Conservation (phyloP, 2,113 vertebrate genomes). For the Hydrochoerus hydrochaeris region DNA sequence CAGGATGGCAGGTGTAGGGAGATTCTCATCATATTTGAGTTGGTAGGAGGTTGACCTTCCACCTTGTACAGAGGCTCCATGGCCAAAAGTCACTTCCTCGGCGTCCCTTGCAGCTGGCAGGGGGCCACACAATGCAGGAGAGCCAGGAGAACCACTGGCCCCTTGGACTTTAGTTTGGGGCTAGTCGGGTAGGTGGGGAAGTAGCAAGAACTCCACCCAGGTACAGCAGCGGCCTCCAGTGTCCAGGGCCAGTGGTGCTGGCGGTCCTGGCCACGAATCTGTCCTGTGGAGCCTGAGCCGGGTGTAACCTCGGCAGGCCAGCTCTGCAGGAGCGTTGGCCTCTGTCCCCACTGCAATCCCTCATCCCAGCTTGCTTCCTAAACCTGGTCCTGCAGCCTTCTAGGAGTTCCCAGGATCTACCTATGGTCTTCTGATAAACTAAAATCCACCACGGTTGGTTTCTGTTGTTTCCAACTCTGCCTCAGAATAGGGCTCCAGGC, state of each 20-base stretch:
- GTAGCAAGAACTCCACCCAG: too few relatives aligned
- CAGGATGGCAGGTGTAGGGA: not conserved
- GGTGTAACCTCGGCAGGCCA: not conserved
- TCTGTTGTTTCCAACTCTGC: not conserved
- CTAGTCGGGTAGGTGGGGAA: not conserved
- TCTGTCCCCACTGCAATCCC: not conserved
- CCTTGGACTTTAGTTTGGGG: not conserved
- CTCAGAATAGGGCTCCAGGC: not conserved
- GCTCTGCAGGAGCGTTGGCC: not conserved
- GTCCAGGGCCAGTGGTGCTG: not conserved
- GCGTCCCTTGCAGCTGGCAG: not conserved
- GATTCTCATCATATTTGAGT: not conserved
- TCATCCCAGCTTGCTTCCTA: not conserved
- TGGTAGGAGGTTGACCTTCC: not conserved
- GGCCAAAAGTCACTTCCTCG: not conserved
- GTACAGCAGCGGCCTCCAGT: not conserved
- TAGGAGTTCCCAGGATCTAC: not conserved
- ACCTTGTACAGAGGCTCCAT: not conserved
- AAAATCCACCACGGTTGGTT: not conserved
- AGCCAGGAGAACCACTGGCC: not conserved
- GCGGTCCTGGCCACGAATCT: not conserved
- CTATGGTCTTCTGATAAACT: not conserved
- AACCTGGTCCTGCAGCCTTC: not conserved
- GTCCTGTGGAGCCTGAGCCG: fast-evolving
- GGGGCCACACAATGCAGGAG: not conserved